phyloP scores from a whole-genome alignment of 2,888 invertebrate genomes.

The Melanotus villosus region DNA sequence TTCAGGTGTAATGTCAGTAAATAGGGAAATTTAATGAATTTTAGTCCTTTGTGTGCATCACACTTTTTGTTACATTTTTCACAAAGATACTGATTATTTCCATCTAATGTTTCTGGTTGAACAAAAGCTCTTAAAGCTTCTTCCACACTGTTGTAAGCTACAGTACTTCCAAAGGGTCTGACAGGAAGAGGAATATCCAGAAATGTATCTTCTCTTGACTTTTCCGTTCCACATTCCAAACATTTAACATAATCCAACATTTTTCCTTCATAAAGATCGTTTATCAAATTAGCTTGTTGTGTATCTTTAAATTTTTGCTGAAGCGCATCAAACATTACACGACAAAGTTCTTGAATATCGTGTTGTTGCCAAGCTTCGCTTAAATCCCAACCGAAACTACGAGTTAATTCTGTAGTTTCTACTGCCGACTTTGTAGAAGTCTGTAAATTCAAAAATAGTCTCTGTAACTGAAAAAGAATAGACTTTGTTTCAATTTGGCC shows the following conservation, averaged over 20 bases:
- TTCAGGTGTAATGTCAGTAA: constrained; percentile 89
- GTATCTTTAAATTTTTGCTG: constrained; percentile 88
- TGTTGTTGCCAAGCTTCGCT: constrained; percentile 94
- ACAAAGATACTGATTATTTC: constrained; percentile 89
- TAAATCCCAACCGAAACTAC: constrained; percentile 92
- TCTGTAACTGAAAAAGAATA: constrained; percentile 90
- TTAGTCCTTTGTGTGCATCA: constrained; percentile 91
- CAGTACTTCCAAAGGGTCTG: constrained; percentile 83
- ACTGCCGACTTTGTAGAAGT: constrained; percentile 84
- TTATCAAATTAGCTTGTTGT: constrained; percentile 85
- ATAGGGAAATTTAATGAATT: constrained; percentile 89
- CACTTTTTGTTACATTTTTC: constrained; percentile 89
- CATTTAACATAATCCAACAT: constrained; percentile 94
- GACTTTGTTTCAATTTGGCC: constrained; percentile 79
- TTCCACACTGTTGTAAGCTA: constrained; percentile 84
- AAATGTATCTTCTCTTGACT: constrained; percentile 86
- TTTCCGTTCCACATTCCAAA: constrained; percentile 86
- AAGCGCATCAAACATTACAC: constrained; percentile 92
- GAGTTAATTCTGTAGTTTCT: constrained; percentile 89
- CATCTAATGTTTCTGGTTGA: constrained; percentile 86
- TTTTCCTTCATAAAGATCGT: constrained; percentile 81
- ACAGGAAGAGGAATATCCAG: constrained; percentile 90
- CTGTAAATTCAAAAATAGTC: constrained; percentile 87
- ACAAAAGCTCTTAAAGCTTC: constrained; percentile 89
- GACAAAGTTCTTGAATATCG: constrained; percentile 90